Evolutionary conservation across 2,888 invertebrate species (phyloP).

Genomic region (Gymnosoma rotundatum): DNA sequence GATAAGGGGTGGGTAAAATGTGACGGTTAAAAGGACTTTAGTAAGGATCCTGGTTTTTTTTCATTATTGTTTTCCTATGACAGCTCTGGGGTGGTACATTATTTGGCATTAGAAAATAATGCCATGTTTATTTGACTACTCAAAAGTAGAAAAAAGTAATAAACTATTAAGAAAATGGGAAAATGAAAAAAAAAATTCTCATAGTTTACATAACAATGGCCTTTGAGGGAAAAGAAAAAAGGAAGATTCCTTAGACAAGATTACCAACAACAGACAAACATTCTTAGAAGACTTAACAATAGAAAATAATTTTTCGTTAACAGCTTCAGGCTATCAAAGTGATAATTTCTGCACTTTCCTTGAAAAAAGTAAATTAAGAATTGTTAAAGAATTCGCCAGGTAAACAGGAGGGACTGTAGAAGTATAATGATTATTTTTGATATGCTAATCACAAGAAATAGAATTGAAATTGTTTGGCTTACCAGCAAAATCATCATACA

Average conservation of each 20-base stretch:
- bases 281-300: constrained; percentile 17
- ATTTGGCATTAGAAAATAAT: constrained; percentile 54
- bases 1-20: constrained; percentile 54
- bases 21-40: constrained; percentile 64
- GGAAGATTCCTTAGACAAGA: constrained; percentile 35
- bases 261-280: constrained; percentile 50
- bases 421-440: constrained; percentile 13
- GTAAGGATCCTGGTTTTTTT: constrained; percentile 59
- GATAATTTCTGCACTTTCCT: constrained; percentile 65
- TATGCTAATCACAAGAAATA: constrained; percentile 57
- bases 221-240: constrained; percentile 5
- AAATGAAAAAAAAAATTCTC: constrained; percentile 60
- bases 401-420: constrained; percentile 20
- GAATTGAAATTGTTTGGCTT: constrained; percentile 13
- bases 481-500: not conserved
- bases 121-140: constrained; percentile 40
- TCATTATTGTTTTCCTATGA: constrained; percentile 22
- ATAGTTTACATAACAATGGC: constrained; percentile 70
- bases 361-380: constrained; percentile 3
- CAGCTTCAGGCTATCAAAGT: constrained; percentile 46
- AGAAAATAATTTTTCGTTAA: constrained; percentile 34
- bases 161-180: constrained; percentile 21
- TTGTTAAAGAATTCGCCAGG: constrained; percentile 24
- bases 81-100: constrained; percentile 61
- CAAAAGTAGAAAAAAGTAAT: constrained; percentile 27